These are phyloP conservation scores for Drosophila simulans DNA, from an alignment of 1,140 invertebrate species.

Conservation along the genomic window DNA sequence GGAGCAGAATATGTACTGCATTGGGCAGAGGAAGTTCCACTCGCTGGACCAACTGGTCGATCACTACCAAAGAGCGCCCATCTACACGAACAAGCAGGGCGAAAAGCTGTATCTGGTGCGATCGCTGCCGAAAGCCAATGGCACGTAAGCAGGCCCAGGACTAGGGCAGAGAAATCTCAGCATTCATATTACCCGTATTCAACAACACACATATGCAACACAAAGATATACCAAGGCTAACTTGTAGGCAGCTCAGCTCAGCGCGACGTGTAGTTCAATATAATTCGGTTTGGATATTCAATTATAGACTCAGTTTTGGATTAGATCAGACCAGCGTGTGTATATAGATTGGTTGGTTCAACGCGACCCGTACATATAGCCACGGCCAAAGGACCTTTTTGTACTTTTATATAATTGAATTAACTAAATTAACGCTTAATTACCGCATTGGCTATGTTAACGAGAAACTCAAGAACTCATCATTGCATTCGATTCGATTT, in stretches of 20 bases:
- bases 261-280: slow-evolving; percentile 58
- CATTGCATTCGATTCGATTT: slow-evolving; percentile 45
- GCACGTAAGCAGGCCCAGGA: slow-evolving; percentile 73
- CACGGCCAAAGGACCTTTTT: slow-evolving; percentile 64
- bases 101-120: slow-evolving; percentile 96
- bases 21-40: slow-evolving; percentile 98
- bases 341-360: slow-evolving; percentile 68
- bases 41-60: slow-evolving; percentile 98
- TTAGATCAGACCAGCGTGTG: slow-evolving; percentile 37
- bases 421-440: slow-evolving; percentile 69
- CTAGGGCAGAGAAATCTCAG: slow-evolving; percentile 23
- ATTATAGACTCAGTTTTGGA: slow-evolving; percentile 37
- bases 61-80: slow-evolving; percentile 99
- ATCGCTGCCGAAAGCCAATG: slow-evolving; percentile 90
- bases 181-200: slow-evolving; percentile 67
- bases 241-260: slow-evolving; percentile 52
- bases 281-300: slow-evolving; percentile 37
- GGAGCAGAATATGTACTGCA: slow-evolving; percentile 96
- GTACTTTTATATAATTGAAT: slow-evolving; percentile 80
- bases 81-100: slow-evolving; percentile 98
- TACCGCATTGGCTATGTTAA: slow-evolving; percentile 62
- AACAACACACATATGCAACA: slow-evolving; percentile 51
- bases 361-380: slow-evolving; percentile 38
- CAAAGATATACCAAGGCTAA: slow-evolving; percentile 63
- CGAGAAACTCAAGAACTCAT: slow-evolving; percentile 21